Evolutionary conservation across 2,888 invertebrate genomes (phyloP).

Genomic region (Xestia rhomboidea): DNA sequence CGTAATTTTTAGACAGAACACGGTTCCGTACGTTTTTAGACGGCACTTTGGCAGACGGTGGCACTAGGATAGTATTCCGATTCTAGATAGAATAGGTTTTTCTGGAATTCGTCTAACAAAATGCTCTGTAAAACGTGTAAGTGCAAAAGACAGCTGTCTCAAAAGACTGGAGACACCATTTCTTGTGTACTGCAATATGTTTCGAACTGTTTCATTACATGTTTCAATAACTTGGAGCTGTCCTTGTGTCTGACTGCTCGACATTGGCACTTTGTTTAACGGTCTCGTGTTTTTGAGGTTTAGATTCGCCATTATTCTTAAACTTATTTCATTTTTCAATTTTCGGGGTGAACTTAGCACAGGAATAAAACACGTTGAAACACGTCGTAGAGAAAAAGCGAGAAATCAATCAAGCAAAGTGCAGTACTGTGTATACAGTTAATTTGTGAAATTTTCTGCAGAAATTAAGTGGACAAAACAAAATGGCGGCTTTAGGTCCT

Average conservation of each 20-base stretch:
- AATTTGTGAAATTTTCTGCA: background rate
- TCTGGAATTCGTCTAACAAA: slow-evolving; percentile 7
- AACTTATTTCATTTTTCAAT: background rate
- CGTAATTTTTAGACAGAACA: slow-evolving; percentile 7
- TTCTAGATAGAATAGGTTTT: background rate
- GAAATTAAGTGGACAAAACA: background rate
- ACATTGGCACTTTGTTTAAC: slow-evolving; percentile 12
- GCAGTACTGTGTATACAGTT: background rate
- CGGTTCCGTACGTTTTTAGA: background rate
- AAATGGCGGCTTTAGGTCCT: no score
- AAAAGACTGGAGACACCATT: slow-evolving; percentile 8
- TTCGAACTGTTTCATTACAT: slow-evolving; percentile 39
- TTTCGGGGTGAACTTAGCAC: background rate
- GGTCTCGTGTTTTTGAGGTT: background rate
- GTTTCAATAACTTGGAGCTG: slow-evolving; percentile 29
- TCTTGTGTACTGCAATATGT: slow-evolving; percentile 31
- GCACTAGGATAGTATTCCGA: slow-evolving; percentile 19
- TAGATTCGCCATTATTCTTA: background rate
- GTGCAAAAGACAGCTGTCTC: slow-evolving; percentile 31
- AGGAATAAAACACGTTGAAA: background rate
- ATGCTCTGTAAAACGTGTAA: slow-evolving; percentile 12
- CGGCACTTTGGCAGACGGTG: background rate
- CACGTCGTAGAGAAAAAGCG: background rate
- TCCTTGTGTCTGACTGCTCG: slow-evolving; percentile 2
- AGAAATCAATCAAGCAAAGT: background rate